These are phyloP conservation scores for Diadegma fenestrale DNA, from an alignment of 2,888 invertebrate genomes.

Conservation along the genomic window DNA sequence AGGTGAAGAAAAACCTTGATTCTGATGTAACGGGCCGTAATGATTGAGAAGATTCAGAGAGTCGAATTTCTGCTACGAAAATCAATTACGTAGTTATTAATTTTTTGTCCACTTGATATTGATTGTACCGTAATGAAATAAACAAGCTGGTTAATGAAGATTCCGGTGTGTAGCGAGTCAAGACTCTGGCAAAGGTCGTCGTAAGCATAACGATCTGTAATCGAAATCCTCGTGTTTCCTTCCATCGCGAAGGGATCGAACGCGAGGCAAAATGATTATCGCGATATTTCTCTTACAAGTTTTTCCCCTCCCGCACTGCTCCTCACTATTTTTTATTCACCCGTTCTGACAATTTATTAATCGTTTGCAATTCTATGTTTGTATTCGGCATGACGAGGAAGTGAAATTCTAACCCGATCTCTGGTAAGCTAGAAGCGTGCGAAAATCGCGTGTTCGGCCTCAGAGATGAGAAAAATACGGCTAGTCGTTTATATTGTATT, in stretches of 20 bases:
- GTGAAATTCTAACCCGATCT: constrained; percentile 75
- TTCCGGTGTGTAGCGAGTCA: background rate
- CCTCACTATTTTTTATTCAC: constrained; percentile 23
- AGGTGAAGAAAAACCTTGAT: background rate
- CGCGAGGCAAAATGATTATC: constrained; percentile 25
- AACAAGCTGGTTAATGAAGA: background rate
- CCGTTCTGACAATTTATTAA: constrained; percentile 64
- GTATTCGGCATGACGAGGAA: constrained; percentile 76
- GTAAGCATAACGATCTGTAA: constrained; percentile 32
- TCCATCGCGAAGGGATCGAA: constrained; percentile 36
- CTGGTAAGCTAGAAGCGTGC: constrained; percentile 74
- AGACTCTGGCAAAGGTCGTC: constrained; percentile 31
- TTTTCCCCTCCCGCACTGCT: background rate
- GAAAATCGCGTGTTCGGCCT: constrained; percentile 71
- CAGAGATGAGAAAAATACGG: constrained; percentile 13
- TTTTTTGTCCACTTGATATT: background rate
- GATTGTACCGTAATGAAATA: background rate
- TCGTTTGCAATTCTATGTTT: constrained; percentile 71
- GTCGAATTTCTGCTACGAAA: background rate
- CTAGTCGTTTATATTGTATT: background rate
- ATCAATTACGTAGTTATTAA: background rate
- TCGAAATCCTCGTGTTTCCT: constrained; percentile 50
- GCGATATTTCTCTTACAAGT: constrained; percentile 4
- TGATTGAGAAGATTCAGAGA: background rate
- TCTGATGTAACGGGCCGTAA: background rate